Conservation (phyloP, 2,797 vertebrate species). For the Limosa lapponica region DNA sequence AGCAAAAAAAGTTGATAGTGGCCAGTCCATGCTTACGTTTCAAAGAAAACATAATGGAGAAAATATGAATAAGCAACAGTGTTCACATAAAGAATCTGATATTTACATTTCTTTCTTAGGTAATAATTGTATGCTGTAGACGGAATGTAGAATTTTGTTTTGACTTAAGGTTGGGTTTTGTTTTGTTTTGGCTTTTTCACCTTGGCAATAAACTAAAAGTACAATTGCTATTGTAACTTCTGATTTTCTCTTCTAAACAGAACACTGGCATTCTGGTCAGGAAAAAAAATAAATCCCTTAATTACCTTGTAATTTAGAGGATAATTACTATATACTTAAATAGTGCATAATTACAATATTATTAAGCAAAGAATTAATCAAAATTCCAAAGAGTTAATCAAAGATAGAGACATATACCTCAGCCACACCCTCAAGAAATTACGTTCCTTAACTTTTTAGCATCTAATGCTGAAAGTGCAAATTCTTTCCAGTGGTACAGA, state of each 20-base stretch:
- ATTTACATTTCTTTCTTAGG: background rate
- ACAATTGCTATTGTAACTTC: slow-evolving; percentile 40
- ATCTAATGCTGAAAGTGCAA: background rate
- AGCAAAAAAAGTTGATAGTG: background rate
- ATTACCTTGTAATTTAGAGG: slow-evolving; percentile 60
- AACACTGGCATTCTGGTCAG: slow-evolving; percentile 20
- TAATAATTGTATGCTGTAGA: background rate
- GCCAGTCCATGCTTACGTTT: background rate
- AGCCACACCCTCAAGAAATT: background rate
- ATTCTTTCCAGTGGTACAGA: background rate
- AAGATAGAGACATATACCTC: background rate
- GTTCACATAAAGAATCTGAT: background rate
- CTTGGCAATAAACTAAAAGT: slow-evolving; percentile 8
- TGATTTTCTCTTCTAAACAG: slow-evolving; percentile 46
- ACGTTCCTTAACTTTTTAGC: background rate
- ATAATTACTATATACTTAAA: slow-evolving; percentile 65
- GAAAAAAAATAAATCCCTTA: slow-evolving; percentile 60
- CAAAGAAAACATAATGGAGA: background rate
- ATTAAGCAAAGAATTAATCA: slow-evolving; percentile 63
- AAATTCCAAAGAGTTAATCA: slow-evolving; percentile 33
- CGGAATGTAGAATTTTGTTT: slow-evolving; percentile 5
- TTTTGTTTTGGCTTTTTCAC: background rate
- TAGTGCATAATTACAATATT: slow-evolving; percentile 50
- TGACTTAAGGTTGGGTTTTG: background rate
- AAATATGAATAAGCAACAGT: background rate